Evolutionary conservation across 2,888 invertebrate species (phyloP).

Genomic region (Drosophila kuntzei): DNA sequence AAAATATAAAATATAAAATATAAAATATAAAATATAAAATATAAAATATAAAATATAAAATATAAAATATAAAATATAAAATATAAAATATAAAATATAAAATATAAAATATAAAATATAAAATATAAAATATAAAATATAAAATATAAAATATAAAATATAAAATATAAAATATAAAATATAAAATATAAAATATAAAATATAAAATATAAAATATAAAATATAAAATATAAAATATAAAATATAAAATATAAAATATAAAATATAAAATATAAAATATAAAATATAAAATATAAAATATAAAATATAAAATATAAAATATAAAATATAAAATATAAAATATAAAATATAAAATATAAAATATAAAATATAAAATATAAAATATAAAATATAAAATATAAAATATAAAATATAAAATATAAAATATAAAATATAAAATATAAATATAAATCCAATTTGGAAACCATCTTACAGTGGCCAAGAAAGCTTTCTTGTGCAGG

Average conservation of each 20-base stretch:
- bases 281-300: not conserved
- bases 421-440: not conserved
- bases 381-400: not conserved
- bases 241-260: not conserved
- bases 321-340: not conserved
- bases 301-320: not conserved
- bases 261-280: not conserved
- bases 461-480: not conserved
- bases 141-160: not conserved
- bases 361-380: not conserved
- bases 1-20: not conserved
- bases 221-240: not conserved
- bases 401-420: not conserved
- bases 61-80: not conserved
- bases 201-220: not conserved
- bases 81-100: not conserved
- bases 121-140: not conserved
- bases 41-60: not conserved
- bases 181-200: not conserved
- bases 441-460: not conserved
- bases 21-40: not conserved
- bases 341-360: not conserved
- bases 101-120: not conserved
- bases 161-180: not conserved
- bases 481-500: constrained; percentile 6